phyloP scores from a whole-genome alignment of 2,797 vertebrate species.

The Typhlichthys eigenmanni region DNA sequence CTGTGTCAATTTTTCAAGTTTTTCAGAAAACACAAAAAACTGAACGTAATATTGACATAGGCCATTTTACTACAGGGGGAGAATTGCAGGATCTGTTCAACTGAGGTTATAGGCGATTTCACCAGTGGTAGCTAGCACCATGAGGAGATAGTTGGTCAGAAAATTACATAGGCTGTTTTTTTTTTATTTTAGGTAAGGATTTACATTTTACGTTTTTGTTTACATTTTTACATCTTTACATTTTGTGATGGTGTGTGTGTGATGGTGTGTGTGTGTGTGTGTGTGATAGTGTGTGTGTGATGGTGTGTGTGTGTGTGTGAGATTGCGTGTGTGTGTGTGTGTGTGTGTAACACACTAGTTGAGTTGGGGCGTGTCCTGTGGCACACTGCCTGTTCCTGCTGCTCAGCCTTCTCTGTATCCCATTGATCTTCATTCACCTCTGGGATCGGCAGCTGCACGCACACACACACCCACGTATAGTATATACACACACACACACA shows the following conservation, averaged over 20 bases:
- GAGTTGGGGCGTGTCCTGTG: constrained; percentile 84
- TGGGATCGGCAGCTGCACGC: constrained; percentile 65
- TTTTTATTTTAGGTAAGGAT: too few relatives aligned
- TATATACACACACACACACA: constrained; percentile 6
- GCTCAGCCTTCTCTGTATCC: constrained; percentile 48
- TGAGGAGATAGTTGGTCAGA: too few relatives aligned
- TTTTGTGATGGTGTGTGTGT: neutral
- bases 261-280: neutral
- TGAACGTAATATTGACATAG: too few relatives aligned
- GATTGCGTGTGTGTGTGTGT: constrained; percentile 1
- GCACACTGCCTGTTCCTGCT: constrained; percentile 65
- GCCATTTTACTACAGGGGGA: too few relatives aligned
- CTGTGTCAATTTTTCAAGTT: too few relatives aligned
- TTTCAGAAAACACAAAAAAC: too few relatives aligned
- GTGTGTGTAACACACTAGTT: constrained; percentile 76
- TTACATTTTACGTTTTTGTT: too few relatives aligned
- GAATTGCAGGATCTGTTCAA: too few relatives aligned
- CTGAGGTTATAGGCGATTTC: too few relatives aligned
- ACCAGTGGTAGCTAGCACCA: too few relatives aligned
- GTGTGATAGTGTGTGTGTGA: neutral
- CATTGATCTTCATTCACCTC: constrained; percentile 60
- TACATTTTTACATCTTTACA: too few relatives aligned
- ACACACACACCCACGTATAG: constrained; percentile 28
- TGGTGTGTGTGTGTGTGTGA: constrained; percentile 5
- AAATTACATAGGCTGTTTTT: too few relatives aligned